Base-by-base conservation (phyloP, 2,888 invertebrate species). In the Synanthedon andrenaeformis region DNA sequence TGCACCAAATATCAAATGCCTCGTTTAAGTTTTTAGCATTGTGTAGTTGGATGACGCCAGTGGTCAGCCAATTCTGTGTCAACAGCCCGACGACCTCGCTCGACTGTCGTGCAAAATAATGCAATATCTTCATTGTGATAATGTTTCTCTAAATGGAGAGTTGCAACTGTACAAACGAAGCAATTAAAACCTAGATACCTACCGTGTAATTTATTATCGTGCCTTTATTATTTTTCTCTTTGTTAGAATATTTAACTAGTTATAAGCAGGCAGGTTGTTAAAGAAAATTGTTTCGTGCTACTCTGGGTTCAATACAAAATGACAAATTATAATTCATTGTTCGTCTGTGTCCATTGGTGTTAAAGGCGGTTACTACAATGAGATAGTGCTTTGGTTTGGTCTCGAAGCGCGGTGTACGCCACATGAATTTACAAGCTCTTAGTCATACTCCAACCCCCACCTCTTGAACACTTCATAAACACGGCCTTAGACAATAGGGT, bases 401-500 rank as follows among this genome's bases (percentile, higher is more conserved):
- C 70, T 70, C 70, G 66, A 65, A 64, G 68, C 69, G 65, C 64
- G 63, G 66, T 62, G 60, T 58, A 63, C 66, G 65, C 63, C 69
- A 64, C 71, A 71, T 78, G 83, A 80, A 84, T 84, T 72, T 70
- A 70, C 73, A 85, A 73, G 73, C 66, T 45, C 45, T 45, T 45
- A 14, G n/a, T 45, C 45, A 45, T n/a, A 45, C 13, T 45, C 14
- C 35, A 35, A 35, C 35, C 35, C 35, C 10, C 35, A 35, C 35
- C 35, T 35, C 35, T 35, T 35, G 35, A 2, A 35, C 3, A 10
- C 35, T 35, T 35, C 35, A 35, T 10, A 35, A 35, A 35, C 35
- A 35, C 35, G 10, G 10, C 35, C 8, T 35, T 28, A 35, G 35
- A 35, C 35, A 23, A 23, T 23, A 35, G 35, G 35, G 35, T 35